phyloP scores from a whole-genome alignment of 2,888 invertebrate genomes.

The Drosophila leonis region DNA sequence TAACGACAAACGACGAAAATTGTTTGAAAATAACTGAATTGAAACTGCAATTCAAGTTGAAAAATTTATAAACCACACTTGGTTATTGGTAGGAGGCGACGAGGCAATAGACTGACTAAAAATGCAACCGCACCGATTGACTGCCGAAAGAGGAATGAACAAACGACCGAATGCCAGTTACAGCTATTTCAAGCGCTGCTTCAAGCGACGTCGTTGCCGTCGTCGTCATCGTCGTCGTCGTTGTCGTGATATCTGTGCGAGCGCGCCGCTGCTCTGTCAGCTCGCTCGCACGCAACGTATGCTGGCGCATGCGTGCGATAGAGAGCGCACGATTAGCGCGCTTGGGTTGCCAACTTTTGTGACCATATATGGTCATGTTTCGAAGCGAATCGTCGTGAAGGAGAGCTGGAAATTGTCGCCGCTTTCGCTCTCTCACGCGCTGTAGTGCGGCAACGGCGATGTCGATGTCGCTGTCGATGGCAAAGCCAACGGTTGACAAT shows the following conservation, averaged over 20 bases:
- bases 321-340: slow-evolving; percentile 59
- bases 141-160: slow-evolving; percentile 77
- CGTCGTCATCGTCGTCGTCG: slow-evolving; percentile 39
- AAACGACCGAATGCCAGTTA: slow-evolving; percentile 66
- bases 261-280: slow-evolving; percentile 32
- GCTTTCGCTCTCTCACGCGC: slow-evolving; percentile 57
- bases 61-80: slow-evolving; percentile 51
- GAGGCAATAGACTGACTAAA: slow-evolving; percentile 49
- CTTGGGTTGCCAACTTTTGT: slow-evolving; percentile 81
- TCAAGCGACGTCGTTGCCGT: slow-evolving; percentile 38
- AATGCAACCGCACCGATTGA: slow-evolving; percentile 68
- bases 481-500: slow-evolving; percentile 40
- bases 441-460: slow-evolving; percentile 7
- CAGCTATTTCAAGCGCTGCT: slow-evolving; percentile 64
- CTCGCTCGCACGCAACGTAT: slow-evolving; percentile 36
- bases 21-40: slow-evolving; percentile 45
- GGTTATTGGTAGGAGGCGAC: slow-evolving; percentile 49
- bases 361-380: slow-evolving; percentile 86
- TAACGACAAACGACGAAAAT: slow-evolving; percentile 49
- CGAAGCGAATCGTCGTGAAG: slow-evolving; percentile 62
- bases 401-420: slow-evolving; percentile 56
- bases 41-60: slow-evolving; percentile 49
- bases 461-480: slow-evolving; percentile 4
- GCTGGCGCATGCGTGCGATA: slow-evolving; percentile 64
- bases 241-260: slow-evolving; percentile 33